phyloP scores from a whole-genome alignment of 2,797 vertebrate genomes.

The Lindbergichthys nudifrons region DNA sequence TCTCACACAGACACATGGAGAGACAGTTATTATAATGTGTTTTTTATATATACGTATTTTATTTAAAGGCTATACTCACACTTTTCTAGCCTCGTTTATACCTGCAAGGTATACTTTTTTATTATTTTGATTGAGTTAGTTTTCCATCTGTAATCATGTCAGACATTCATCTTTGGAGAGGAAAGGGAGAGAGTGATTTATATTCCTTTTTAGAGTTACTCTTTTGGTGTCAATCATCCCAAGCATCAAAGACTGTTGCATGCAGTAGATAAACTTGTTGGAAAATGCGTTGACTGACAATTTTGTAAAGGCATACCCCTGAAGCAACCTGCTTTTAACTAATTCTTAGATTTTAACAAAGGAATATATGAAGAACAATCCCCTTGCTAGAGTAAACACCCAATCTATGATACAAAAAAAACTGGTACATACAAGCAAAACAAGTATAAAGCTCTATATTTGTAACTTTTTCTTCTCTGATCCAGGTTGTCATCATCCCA shows the following conservation, averaged over 20 bases:
- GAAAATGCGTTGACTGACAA: too few relatives aligned
- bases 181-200: too few relatives aligned
- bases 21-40: too few relatives aligned
- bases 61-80: too few relatives aligned
- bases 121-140: too few relatives aligned
- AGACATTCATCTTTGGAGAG: too few relatives aligned
- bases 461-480: neutral
- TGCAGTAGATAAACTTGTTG: neutral
- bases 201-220: too few relatives aligned
- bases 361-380: neutral
- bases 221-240: too few relatives aligned
- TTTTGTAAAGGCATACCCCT: neutral
- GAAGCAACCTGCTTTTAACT: neutral
- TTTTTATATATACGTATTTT: too few relatives aligned
- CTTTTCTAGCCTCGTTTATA: too few relatives aligned
- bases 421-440: neutral
- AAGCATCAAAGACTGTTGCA: neutral
- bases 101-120: too few relatives aligned
- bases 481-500: slow-evolving; percentile 93
- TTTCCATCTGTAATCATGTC: too few relatives aligned
- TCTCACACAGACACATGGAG: neutral
- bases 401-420: neutral
- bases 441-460: neutral
- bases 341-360: neutral
- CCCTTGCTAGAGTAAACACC: neutral